phyloP scores from a whole-genome alignment of 2,888 invertebrate species.

The Conistra vaccinii region DNA sequence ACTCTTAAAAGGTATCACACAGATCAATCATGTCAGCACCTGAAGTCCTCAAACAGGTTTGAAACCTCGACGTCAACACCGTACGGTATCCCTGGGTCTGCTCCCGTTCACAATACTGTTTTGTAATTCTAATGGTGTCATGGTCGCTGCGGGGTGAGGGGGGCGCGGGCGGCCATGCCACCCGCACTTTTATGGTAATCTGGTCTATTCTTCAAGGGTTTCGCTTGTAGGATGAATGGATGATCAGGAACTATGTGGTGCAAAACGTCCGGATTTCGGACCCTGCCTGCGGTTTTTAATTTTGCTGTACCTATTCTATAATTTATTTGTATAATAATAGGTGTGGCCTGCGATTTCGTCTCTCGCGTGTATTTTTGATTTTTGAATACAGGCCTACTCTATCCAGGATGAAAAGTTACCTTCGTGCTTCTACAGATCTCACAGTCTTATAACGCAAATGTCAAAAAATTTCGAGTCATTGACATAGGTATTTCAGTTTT shows the following conservation, averaged over 20 bases:
- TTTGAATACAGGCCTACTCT: no score
- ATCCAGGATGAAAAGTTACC: neutral
- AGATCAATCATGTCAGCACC: constrained; percentile 34
- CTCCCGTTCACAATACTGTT: constrained; percentile 61
- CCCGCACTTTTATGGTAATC: constrained; percentile 58
- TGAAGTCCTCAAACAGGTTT: constrained; percentile 31
- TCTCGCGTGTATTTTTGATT: no score
- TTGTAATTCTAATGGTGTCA: constrained; percentile 70
- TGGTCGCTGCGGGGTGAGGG: constrained; percentile 44
- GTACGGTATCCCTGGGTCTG: constrained; percentile 10
- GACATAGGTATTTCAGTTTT: no score
- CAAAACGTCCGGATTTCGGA: neutral
- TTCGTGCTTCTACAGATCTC: neutral
- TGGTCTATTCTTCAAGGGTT: constrained; percentile 40
- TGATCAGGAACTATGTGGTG: neutral
- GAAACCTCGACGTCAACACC: constrained; percentile 5
- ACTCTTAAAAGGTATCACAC: constrained; percentile 1
- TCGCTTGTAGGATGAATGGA: constrained; percentile 1
- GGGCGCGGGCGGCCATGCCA: constrained; percentile 23
- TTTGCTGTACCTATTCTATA: neutral
- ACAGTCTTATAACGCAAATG: neutral
- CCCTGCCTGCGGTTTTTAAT: neutral
- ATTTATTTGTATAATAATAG: neutral
- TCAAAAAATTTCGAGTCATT: no score
- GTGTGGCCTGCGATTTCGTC: neutral